Evolutionary conservation across 2,797 vertebrate genomes (phyloP).

Genomic region (Neopelma chrysocephalum): DNA sequence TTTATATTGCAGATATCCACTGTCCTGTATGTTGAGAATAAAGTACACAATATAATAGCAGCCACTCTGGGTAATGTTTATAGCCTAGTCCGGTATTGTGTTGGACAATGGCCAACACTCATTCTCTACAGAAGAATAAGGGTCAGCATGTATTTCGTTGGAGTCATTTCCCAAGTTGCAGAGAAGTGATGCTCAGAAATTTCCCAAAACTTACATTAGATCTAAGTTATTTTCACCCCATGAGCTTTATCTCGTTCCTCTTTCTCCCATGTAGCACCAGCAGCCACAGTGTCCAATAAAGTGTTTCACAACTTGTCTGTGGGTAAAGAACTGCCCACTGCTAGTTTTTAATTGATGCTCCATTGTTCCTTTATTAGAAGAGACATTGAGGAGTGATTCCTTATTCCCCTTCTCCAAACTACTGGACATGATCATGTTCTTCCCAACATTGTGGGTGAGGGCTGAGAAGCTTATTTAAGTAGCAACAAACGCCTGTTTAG

Average conservation of each 20-base stretch:
- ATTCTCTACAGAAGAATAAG: background rate
- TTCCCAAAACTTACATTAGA: background rate
- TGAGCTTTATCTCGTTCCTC: background rate
- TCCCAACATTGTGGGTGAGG: background rate
- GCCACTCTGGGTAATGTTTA: background rate
- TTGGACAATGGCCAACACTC: background rate
- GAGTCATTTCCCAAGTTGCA: background rate
- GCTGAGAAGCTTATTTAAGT: background rate
- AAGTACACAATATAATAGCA: background rate
- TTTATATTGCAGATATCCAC: background rate
- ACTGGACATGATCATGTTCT: background rate
- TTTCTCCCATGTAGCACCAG: background rate
- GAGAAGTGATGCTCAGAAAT: background rate
- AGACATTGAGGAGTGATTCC: background rate
- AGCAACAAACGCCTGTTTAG: background rate
- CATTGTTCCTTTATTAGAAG: background rate
- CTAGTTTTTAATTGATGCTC: background rate
- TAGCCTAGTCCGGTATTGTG: rapidly evolving
- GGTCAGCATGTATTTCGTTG: background rate
- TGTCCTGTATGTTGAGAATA: rapidly evolving
- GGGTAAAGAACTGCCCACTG: background rate
- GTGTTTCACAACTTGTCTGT: background rate
- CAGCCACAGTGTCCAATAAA: background rate
- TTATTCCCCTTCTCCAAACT: background rate
- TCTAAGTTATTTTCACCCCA: background rate